phyloP scores from a whole-genome alignment of 30 jellyfish, hydroid and myxozoan species.

The Chironex yamaguchii region DNA sequence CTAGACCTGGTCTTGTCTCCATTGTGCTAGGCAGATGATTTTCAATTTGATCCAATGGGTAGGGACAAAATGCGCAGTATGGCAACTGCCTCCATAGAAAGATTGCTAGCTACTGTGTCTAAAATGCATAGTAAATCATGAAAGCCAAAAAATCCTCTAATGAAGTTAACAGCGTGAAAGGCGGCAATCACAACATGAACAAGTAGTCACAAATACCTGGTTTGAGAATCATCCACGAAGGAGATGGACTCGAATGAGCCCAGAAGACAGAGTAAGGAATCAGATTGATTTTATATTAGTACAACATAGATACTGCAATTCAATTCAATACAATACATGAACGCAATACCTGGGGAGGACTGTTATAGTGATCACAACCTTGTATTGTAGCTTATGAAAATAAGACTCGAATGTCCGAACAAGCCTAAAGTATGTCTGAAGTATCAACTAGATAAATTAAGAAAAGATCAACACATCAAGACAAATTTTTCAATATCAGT shows the following conservation, averaged over 20 bases:
- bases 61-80: background rate
- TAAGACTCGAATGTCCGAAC: constrained; percentile 10
- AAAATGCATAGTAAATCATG: constrained; percentile 10
- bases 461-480: constrained; percentile 28
- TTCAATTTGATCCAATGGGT: constrained; percentile 5
- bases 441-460: constrained; percentile 17
- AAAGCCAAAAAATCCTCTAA: constrained; percentile 18
- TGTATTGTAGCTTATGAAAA: background rate
- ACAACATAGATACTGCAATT: too few species aligned
- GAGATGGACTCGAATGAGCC: too few species aligned
- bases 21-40: constrained; percentile 17
- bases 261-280: too few species aligned
- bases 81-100: constrained; percentile 7
- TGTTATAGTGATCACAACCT: constrained; percentile 4
- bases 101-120: constrained; percentile 4
- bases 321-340: too few species aligned
- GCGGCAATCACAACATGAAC: too few species aligned
- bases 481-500: constrained; percentile 4
- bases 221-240: too few species aligned
- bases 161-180: constrained; percentile 16
- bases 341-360: constrained; percentile 1
- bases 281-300: too few species aligned
- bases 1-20: constrained; percentile 17
- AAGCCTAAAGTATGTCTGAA: background rate
- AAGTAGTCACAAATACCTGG: too few species aligned